Evolutionary conservation across 2,797 vertebrate species (phyloP).

Genomic region (Vipera ursinii): DNA sequence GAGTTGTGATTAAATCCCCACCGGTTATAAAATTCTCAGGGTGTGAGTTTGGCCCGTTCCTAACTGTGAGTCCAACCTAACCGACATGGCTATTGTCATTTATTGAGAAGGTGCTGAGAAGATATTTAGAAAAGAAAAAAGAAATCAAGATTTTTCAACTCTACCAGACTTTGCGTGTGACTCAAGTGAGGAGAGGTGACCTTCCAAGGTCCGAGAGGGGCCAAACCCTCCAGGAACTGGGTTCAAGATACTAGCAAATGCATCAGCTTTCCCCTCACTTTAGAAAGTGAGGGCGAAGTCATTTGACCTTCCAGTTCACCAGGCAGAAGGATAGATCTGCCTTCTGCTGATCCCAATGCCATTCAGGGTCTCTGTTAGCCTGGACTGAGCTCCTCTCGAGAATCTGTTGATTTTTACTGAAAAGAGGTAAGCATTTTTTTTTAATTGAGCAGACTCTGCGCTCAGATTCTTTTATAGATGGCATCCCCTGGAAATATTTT

Average conservation of each 20-base stretch:
- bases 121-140: background rate
- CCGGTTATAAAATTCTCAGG: background rate
- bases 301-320: constrained; percentile 11
- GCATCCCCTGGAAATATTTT: constrained; percentile 38
- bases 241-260: background rate
- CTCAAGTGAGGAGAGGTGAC: background rate
- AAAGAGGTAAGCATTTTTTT: constrained; percentile 58
- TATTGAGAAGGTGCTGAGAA: background rate
- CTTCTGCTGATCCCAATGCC: background rate
- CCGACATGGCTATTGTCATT: background rate
- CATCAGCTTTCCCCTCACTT: background rate
- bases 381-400: background rate
- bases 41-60: background rate
- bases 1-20: background rate
- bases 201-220: background rate
- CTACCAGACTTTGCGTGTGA: background rate
- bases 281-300: constrained; percentile 25
- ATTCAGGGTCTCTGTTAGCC: background rate
- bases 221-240: background rate
- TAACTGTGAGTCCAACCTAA: background rate
- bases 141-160: background rate
- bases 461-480: constrained; percentile 44
- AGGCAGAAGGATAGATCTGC: constrained; percentile 16
- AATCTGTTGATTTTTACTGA: constrained; percentile 57
- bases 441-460: constrained; percentile 46